phyloP scores from a whole-genome alignment of 2,113 vertebrate genomes.

The Tachysurus vachellii region DNA sequence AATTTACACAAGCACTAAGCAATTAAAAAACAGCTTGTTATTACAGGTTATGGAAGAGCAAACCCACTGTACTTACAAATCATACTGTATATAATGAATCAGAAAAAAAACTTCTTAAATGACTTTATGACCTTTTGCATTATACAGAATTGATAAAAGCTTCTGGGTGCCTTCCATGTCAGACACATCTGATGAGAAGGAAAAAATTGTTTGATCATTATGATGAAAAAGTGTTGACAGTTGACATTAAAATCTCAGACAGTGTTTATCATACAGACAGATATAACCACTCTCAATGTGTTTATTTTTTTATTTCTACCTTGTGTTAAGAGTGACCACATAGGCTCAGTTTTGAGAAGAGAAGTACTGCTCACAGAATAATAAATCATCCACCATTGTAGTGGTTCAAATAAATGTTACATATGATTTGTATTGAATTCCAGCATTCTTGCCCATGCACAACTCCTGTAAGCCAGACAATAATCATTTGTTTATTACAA shows the following conservation, averaged over 20 bases:
- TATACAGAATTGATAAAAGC: not conserved
- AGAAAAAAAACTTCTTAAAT: constrained; percentile 22
- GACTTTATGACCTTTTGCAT: constrained; percentile 10
- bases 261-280: not conserved
- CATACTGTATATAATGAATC: constrained; percentile 22
- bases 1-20: constrained; percentile 10
- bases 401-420: not conserved
- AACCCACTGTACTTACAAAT: constrained; percentile 30
- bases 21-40: constrained; percentile 51
- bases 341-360: not conserved
- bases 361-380: not conserved
- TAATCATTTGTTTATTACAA: not conserved
- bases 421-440: not conserved
- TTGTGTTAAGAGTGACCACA: not conserved
- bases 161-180: not conserved
- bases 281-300: not conserved
- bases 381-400: not conserved
- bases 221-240: not conserved
- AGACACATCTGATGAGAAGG: not conserved
- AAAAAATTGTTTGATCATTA: constrained; percentile 21
- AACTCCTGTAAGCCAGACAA: not conserved
- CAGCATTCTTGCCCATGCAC: not conserved
- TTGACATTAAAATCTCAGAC: constrained; percentile 10
- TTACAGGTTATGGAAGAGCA: constrained; percentile 13
- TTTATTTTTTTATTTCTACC: not conserved